Conservation (phyloP, 1,140 invertebrate genomes). For the Drosophila aff. region DNA sequence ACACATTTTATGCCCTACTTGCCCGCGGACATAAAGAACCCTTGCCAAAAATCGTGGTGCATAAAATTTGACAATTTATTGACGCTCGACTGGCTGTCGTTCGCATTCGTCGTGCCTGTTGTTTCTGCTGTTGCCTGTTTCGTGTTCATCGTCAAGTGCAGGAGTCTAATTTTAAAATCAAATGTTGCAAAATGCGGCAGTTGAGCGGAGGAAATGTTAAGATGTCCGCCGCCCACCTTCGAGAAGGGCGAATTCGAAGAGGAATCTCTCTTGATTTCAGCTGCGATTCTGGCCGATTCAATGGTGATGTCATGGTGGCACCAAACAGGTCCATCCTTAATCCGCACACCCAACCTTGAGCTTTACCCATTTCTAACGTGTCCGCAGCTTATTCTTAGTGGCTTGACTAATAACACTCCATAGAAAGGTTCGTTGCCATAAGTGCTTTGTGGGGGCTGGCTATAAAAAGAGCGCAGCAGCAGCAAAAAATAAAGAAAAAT, state of each 20-base stretch:
- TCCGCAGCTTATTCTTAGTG: constrained; percentile 33
- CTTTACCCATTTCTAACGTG: constrained; percentile 37
- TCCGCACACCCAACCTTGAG: constrained; percentile 38
- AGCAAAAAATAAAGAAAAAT: constrained; percentile 23
- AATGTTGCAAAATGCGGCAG: constrained; percentile 64
- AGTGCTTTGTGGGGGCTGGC: constrained; percentile 48
- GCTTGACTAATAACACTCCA: constrained; percentile 43
- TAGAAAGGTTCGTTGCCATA: constrained; percentile 29
- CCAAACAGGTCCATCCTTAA: constrained; percentile 39
- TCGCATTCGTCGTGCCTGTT: constrained; percentile 15
- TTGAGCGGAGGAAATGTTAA: constrained; percentile 22
- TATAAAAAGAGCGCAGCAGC: constrained; percentile 36
- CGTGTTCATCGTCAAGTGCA: constrained; percentile 49
- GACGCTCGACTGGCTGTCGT: constrained; percentile 65
- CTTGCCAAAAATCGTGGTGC: constrained; percentile 75
- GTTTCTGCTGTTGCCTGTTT: constrained; percentile 11
- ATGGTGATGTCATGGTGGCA: constrained; percentile 31
- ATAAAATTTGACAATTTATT: constrained; percentile 84
- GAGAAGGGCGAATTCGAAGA: constrained; percentile 36
- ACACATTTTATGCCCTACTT: constrained; percentile 51
- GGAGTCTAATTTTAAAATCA: constrained; percentile 70
- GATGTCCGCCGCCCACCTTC: constrained; percentile 18
- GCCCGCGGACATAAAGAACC: constrained; percentile 39
- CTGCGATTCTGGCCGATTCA: neutral
- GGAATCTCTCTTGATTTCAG: constrained; percentile 11